A percentile compares a stretch with the other conserved stretches of the same genome.
phyloP scores from a whole-genome alignment of 2,797 vertebrate species.

The Chaenodraco wilsoni region DNA sequence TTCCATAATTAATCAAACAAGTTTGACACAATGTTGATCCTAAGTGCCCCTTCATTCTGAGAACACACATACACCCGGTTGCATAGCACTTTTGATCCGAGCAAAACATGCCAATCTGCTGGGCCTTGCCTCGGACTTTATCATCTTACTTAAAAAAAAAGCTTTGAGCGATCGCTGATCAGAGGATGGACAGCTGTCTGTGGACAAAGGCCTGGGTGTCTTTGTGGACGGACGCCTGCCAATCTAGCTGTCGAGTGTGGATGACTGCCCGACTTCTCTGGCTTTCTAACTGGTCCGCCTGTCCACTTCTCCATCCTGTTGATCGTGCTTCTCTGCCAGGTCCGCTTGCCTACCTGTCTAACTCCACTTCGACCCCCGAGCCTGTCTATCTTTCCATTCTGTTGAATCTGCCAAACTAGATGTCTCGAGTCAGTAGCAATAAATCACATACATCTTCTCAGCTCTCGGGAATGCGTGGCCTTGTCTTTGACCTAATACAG shows the following conservation, averaged over 20 bases:
- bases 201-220: conserved; percentile 66
- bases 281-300: conserved; percentile 62
- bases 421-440: conserved; percentile 50
- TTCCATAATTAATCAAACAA: conserved; percentile 7
- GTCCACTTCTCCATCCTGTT: conserved; percentile 60
- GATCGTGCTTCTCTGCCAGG: conserved; percentile 56
- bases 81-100: conserved; percentile 41
- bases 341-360: conserved; percentile 63
- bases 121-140: conserved; percentile 47
- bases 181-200: conserved; percentile 68
- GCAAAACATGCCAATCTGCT: conserved; percentile 63
- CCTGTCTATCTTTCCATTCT: conserved; percentile 48
- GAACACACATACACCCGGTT: neutral
- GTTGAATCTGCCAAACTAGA: conserved; percentile 38
- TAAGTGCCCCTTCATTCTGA: conserved; percentile 25
- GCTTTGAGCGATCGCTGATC: conserved; percentile 60
- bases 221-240: conserved; percentile 66
- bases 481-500: conserved; percentile 19
- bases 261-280: conserved; percentile 64
- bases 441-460: conserved; percentile 33
- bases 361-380: conserved; percentile 46
- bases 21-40: conserved; percentile 19
- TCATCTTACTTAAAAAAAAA: conserved; percentile 61
- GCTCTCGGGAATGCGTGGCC: neutral
- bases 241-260: conserved; percentile 68